phyloP scores from a whole-genome alignment of 2,888 invertebrate genomes.

The Apocheima hispidaria region DNA sequence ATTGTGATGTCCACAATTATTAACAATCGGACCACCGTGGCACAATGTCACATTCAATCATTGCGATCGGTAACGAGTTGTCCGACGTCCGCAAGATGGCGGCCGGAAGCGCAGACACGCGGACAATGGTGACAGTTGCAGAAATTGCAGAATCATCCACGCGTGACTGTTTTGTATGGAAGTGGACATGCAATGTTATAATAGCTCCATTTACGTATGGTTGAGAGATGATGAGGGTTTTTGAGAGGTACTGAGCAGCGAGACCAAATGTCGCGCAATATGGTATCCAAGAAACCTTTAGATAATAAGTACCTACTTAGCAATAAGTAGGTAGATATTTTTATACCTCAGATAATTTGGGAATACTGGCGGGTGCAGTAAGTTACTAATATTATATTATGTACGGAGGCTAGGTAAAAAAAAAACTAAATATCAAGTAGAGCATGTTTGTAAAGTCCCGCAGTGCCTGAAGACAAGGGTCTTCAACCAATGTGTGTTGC shows the following conservation, averaged over 20 bases:
- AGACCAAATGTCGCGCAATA: conserved; percentile 22
- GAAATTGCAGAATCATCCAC: conserved; percentile 49
- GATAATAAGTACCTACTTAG: too few species aligned
- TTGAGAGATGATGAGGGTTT: conserved; percentile 20
- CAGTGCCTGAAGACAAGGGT: too few species aligned
- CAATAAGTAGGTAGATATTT: too few species aligned
- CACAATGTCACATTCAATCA: conserved; percentile 41
- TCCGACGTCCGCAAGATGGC: conserved; percentile 33
- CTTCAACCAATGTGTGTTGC: too few species aligned
- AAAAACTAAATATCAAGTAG: too few species aligned
- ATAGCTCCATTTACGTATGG: conserved; percentile 34
- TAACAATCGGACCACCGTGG: conserved; percentile 53
- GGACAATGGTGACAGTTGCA: conserved; percentile 33
- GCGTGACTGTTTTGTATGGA: conserved; percentile 50
- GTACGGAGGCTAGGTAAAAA: too few species aligned
- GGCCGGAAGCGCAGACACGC: conserved; percentile 47
- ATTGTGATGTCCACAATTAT: conserved; percentile 23
- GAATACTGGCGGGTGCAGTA: too few species aligned
- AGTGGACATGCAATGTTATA: conserved; percentile 48
- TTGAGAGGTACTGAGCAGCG: neutral
- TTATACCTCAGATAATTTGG: too few species aligned
- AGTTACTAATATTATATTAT: too few species aligned
- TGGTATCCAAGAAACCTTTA: neutral
- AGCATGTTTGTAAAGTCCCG: too few species aligned
- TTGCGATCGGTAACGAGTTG: conserved; percentile 46